Conservation (phyloP, 2,797 vertebrate genomes). For the Avahi laniger region DNA sequence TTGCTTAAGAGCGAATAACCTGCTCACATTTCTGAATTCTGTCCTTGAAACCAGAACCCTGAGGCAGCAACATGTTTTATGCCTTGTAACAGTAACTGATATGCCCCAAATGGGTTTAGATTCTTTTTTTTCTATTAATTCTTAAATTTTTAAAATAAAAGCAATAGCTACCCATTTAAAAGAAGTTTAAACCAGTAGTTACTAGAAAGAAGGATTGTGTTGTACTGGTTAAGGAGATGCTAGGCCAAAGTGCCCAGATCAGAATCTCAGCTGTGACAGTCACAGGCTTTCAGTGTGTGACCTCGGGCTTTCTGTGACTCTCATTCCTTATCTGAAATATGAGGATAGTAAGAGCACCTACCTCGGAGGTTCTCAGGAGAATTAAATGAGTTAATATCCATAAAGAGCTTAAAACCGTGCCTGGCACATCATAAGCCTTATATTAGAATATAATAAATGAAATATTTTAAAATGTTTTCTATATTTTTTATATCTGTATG, state of each 20-base stretch:
- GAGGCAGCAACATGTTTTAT: neutral
- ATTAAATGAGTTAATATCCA: neutral
- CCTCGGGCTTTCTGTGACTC: neutral
- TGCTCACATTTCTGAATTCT: neutral
- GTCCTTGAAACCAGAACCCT: neutral
- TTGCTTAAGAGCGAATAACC: neutral
- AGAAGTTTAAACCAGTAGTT: neutral
- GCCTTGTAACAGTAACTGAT: neutral
- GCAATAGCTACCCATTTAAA: neutral
- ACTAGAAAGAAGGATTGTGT: neutral
- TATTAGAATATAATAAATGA: neutral
- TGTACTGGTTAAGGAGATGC: neutral
- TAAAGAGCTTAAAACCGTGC: neutral
- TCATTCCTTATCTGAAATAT: neutral
- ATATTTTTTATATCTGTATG: neutral
- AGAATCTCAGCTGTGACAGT: neutral
- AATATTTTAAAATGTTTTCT: neutral
- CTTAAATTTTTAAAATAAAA: conserved; percentile 4
- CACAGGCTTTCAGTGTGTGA: neutral
- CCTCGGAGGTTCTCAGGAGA: neutral
- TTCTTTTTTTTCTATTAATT: neutral
- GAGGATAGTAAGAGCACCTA: neutral
- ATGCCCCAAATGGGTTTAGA: neutral
- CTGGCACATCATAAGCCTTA: neutral
- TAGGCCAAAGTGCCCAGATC: neutral